phyloP scores from a whole-genome alignment of 2,888 invertebrate species.

The Lasius fuliginosus region DNA sequence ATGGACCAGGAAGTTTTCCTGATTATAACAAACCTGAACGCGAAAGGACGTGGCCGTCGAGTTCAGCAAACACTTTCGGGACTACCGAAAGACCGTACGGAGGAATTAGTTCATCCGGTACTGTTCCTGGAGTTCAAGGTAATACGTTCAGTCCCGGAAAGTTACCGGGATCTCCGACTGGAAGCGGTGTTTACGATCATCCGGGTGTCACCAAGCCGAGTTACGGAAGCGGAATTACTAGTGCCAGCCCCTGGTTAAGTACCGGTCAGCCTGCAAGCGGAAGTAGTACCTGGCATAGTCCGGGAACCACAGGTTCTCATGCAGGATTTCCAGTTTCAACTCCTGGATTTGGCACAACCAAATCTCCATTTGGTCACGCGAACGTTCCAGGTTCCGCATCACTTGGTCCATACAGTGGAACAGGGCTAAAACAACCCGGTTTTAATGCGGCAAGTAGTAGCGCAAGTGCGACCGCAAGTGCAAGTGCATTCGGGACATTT shows the following conservation, averaged over 20 bases:
- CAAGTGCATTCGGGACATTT: slow-evolving; percentile 13
- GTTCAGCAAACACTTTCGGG: slow-evolving; percentile 21
- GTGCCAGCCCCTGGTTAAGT: not conserved
- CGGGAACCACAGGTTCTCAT: not conserved
- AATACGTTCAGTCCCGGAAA: slow-evolving; percentile 1
- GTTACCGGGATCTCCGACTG: not conserved
- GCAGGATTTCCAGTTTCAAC: not conserved
- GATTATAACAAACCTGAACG: not conserved
- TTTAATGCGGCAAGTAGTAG: slow-evolving; percentile 24
- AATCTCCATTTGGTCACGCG: slow-evolving; percentile 1
- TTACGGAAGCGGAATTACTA: not conserved
- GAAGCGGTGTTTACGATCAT: not conserved
- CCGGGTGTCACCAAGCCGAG: not conserved
- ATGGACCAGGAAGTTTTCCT: not conserved
- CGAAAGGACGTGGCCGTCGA: not conserved
- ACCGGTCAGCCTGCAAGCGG: slow-evolving; percentile 11
- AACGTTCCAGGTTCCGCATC: not conserved
- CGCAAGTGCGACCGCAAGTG: slow-evolving; percentile 11
- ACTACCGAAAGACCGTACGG: slow-evolving; percentile 2
- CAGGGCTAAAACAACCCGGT: not conserved
- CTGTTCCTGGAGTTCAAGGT: slow-evolving; percentile 6
- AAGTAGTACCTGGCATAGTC: not conserved
- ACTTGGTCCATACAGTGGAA: not conserved
- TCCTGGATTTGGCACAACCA: slow-evolving; percentile 36
- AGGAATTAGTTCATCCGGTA: not conserved